Evolutionary conservation across 2,888 invertebrate genomes (phyloP), one percentile per base, ranked within the genome.

Genomic region (Polyploca ridens): DNA sequence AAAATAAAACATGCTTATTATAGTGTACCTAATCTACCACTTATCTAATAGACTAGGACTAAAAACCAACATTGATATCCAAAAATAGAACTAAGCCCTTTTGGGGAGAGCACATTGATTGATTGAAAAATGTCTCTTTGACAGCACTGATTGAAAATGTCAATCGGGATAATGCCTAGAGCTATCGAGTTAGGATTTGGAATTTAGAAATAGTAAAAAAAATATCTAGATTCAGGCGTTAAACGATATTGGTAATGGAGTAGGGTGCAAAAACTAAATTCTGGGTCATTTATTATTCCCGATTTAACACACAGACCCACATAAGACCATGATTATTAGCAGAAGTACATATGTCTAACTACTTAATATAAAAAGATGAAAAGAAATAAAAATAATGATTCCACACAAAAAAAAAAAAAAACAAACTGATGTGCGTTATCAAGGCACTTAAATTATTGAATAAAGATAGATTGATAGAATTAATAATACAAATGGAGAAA

Each of bases 131-230:
- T 41, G 44, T 44, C 41, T 61, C 61, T 41, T 61, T 61, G 41
- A 19, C 41, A 61, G 41, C 61, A 27, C 41, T 41, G 61, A 61
- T 61, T 61, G 61, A 61, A 61, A 61, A 44, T 27, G 61, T 61
- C 61, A 61, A 61, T 61, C 61, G 38, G 44, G 61, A 19, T 61
- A 41, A 61, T 61, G 11, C 41, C 16, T 16, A 41, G 19, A 7
- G 13, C 8, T 13, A 19, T 19, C 5, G 41, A 41, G 41, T 41
- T 61, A 41, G 41, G 16, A 41, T 27, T 41, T 10, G 5, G 44
- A 27, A 61, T 19, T 61, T 19, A 41, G 41, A 27, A 41, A 60
- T 60, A 14, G 58, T 33, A 58, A 58, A 58, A 58, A n/a, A 10
- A 5, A 58, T 58, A 58, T 14, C 58, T 58, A 54, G 10, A 54